Conservation (phyloP, 2,113 vertebrate species). For the Quiscalus mexicanus region DNA sequence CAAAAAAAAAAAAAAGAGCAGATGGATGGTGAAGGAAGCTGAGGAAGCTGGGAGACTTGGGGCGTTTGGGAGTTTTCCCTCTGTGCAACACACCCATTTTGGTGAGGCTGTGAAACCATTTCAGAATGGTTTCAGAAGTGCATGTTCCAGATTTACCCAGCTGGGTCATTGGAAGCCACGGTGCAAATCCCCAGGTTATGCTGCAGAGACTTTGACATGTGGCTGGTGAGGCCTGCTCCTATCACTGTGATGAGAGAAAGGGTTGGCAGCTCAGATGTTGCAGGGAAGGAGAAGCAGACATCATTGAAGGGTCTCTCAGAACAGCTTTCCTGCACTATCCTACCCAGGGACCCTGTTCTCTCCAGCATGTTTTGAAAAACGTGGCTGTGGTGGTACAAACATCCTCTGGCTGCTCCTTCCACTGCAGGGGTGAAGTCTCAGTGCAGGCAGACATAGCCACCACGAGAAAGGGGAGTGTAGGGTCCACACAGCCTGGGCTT, state of each 20-base stretch:
- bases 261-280: accelerated
- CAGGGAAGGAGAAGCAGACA: neutral
- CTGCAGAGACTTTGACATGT: neutral
- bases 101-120: neutral
- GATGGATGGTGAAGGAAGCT: neutral
- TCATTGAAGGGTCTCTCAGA: neutral
- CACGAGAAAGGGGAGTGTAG: accelerated
- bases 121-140: neutral
- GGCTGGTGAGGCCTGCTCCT: neutral
- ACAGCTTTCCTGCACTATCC: neutral
- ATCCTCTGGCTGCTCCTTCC: neutral
- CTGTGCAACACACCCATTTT: neutral
- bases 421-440: neutral
- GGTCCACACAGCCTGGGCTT: neutral
- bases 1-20: neutral
- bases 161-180: neutral
- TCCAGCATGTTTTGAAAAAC: neutral
- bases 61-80: neutral
- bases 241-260: neutral
- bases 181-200: neutral
- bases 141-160: neutral
- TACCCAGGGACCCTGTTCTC: neutral
- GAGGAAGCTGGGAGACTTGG: neutral
- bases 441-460: accelerated
- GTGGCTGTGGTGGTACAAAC: neutral